phyloP scores from a whole-genome alignment of 2,888 invertebrate species.

The Leucoma salicis region DNA sequence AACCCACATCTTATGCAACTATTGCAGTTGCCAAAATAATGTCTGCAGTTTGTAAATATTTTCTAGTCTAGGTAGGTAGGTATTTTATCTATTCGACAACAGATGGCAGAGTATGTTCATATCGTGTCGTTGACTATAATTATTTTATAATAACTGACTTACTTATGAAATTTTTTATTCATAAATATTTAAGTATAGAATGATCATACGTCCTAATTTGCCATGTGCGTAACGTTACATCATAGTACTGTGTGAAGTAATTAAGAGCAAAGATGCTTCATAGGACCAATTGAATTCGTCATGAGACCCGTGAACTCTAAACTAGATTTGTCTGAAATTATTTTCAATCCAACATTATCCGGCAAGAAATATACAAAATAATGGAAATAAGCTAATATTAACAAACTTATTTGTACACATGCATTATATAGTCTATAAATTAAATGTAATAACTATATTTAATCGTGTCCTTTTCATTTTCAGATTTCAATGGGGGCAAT shows the following conservation, averaged over 20 bases:
- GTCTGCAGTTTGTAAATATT: too few relatives aligned
- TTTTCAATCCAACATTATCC: too few relatives aligned
- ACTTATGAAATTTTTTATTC: neutral
- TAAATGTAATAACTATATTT: too few relatives aligned
- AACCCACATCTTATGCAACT: too few relatives aligned
- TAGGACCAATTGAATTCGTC: slow-evolving; percentile 40
- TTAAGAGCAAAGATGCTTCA: slow-evolving; percentile 28
- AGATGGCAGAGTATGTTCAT: slow-evolving; percentile 22
- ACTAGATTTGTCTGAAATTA: slow-evolving; percentile 2
- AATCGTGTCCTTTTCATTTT: slow-evolving; percentile 6
- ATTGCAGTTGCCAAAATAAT: too few relatives aligned
- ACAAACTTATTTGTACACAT: too few relatives aligned
- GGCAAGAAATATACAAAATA: too few relatives aligned
- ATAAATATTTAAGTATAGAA: neutral
- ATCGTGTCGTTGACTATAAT: neutral
- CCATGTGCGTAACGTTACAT: slow-evolving; percentile 14
- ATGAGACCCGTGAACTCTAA: slow-evolving; percentile 35
- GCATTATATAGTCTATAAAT: too few relatives aligned
- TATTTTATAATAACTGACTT: neutral
- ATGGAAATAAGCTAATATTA: too few relatives aligned
- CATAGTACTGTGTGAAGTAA: slow-evolving; percentile 25
- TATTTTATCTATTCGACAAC: slow-evolving; percentile 28
- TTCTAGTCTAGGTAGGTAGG: too few relatives aligned
- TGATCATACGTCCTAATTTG: neutral
- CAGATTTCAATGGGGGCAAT: slow-evolving; percentile 18